Evolutionary conservation across 2,888 invertebrate species (phyloP).

Genomic region (Drosophila prostipennis): DNA sequence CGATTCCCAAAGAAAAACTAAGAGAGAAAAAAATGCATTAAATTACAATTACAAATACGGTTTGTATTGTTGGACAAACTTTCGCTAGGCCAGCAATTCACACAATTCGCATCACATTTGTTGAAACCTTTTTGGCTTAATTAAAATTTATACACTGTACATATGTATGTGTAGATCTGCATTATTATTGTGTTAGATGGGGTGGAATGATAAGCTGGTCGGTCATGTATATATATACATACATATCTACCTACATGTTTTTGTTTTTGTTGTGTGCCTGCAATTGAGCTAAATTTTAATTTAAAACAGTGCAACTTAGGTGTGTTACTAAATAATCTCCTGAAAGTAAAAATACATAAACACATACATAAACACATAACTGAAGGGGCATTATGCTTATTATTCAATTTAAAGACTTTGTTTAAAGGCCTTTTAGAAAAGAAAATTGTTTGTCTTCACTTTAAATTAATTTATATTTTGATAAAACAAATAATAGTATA

Average conservation of each 20-base stretch:
- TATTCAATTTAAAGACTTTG: no score
- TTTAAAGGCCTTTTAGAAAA: no score
- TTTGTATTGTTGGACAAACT: slow-evolving; percentile 28
- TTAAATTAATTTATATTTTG: no score
- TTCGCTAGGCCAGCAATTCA: slow-evolving; percentile 48
- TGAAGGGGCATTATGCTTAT: no score
- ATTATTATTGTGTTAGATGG: slow-evolving; percentile 21
- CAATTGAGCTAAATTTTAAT: slow-evolving; percentile 27
- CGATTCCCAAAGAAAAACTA: slow-evolving; percentile 44
- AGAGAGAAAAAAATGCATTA: slow-evolving; percentile 36
- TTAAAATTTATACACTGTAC: slow-evolving; percentile 69
- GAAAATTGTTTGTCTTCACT: no score
- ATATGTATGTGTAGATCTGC: slow-evolving; percentile 48
- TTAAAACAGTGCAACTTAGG: slow-evolving; percentile 11
- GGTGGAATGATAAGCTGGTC: slow-evolving; percentile 17
- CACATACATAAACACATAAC: no score
- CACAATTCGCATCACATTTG: slow-evolving; percentile 70
- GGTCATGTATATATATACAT: neutral
- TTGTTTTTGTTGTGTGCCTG: neutral
- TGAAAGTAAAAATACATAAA: no score
- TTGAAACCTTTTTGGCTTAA: slow-evolving; percentile 61
- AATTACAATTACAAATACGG: slow-evolving; percentile 51
- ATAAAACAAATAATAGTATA: no score
- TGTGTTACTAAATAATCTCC: neutral
- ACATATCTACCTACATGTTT: no score